Percentiles rank a stretch among this genome's conserved stretches.
phyloP scores from a whole-genome alignment of 1,140 invertebrate genomes.

The Drosophila murphyi region DNA sequence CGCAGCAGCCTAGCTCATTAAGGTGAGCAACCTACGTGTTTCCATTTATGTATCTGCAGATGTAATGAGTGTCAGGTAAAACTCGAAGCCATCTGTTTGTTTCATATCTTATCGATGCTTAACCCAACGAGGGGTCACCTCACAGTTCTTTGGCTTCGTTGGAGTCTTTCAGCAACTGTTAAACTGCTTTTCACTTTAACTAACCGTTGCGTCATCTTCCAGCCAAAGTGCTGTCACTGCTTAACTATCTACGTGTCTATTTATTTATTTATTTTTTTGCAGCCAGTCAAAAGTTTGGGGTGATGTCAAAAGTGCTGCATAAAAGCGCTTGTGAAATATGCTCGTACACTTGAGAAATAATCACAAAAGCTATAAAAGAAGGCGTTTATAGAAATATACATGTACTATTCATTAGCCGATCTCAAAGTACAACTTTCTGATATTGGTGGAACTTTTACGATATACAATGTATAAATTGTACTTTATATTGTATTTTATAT shows the following conservation, averaged over 20 bases:
- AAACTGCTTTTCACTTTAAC: not conserved
- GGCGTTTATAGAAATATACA: not conserved
- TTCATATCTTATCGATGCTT: not conserved
- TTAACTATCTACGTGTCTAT: too few species aligned
- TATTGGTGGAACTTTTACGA: too few species aligned
- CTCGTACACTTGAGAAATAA: not conserved
- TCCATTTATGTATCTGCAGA: not conserved
- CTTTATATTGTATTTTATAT: too few species aligned
- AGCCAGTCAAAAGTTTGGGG: too few species aligned
- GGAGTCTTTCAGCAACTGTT: not conserved
- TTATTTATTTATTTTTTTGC: too few species aligned
- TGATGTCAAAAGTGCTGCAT: too few species aligned
- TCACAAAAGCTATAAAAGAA: not conserved
- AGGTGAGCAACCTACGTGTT: not conserved
- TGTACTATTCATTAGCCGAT: too few species aligned
- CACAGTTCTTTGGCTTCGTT: not conserved
- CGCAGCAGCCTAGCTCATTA: conserved; percentile 11
- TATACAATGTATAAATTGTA: too few species aligned
- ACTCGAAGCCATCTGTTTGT: not conserved
- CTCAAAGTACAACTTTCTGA: too few species aligned
- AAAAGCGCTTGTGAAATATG: conserved; percentile 14
- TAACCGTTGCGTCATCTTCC: conserved; percentile 9
- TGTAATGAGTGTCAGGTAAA: not conserved
- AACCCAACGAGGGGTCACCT: not conserved
- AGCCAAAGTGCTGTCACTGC: conserved; percentile 1